These are phyloP conservation scores for Ginglymostoma cirratum DNA, from an alignment of 2,113 vertebrate genomes.

Conservation along the genomic window DNA sequence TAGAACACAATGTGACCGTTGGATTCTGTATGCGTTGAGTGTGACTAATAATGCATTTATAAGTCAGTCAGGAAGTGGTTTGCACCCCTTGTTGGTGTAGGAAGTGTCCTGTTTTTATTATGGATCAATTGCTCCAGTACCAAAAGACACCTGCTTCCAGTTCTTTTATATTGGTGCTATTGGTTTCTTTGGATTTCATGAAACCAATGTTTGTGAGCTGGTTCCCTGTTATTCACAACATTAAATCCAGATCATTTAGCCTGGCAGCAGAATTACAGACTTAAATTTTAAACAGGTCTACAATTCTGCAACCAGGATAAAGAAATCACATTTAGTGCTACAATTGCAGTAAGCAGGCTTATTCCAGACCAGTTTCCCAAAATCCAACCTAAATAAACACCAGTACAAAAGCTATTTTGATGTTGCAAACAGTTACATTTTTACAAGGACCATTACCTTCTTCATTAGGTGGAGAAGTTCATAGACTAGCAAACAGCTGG, in stretches of 20 bases:
- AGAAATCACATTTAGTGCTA: neutral
- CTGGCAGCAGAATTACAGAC: neutral
- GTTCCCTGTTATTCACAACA: neutral
- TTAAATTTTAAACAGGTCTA: neutral
- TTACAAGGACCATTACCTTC: neutral
- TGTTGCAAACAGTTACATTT: neutral
- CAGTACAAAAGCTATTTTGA: neutral
- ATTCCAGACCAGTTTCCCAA: neutral
- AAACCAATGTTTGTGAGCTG: slow-evolving; percentile 27
- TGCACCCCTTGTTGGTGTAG: neutral
- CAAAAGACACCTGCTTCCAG: slow-evolving; percentile 6
- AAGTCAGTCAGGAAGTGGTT: neutral
- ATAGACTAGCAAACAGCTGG: neutral
- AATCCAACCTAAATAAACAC: neutral
- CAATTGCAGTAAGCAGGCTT: neutral
- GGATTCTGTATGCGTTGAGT: neutral
- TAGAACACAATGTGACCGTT: neutral
- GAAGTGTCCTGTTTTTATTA: neutral
- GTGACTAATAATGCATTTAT: neutral
- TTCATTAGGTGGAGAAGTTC: neutral
- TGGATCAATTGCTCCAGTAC: slow-evolving; percentile 3
- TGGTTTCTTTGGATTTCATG: neutral
- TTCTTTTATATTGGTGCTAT: neutral
- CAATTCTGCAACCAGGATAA: neutral
- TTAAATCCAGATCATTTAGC: slow-evolving; percentile 18